Evolutionary conservation across 2,888 invertebrate genomes (phyloP).

Genomic region (Minunthozetes semirufus): DNA sequence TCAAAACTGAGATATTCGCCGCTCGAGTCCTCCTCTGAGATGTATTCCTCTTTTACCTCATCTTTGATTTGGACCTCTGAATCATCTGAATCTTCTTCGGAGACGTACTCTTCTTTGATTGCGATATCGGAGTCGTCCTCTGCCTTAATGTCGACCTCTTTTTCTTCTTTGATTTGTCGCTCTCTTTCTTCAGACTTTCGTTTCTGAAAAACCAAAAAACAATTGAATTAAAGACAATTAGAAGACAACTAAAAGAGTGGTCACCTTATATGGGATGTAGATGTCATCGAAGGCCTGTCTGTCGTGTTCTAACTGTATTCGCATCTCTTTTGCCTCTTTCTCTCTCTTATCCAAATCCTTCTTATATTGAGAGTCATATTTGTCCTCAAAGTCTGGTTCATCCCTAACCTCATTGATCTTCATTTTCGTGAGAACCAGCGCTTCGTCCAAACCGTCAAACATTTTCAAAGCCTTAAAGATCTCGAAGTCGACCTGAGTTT

Average conservation of each 20-base stretch:
- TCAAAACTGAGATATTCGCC: not conserved
- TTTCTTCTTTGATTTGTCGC: not conserved
- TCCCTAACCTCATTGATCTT: not conserved
- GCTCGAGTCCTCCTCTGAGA: not conserved
- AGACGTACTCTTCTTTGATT: not conserved
- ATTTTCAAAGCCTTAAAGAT: not conserved
- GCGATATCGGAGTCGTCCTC: not conserved
- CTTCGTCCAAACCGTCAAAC: not conserved
- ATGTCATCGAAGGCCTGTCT: not conserved
- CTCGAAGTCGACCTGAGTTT: not conserved
- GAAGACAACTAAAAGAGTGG: not conserved
- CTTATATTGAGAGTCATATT: not conserved
- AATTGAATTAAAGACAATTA: not conserved
- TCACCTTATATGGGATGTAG: not conserved
- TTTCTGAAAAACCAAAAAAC: not conserved
- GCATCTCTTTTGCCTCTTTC: not conserved
- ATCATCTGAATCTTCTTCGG: not conserved
- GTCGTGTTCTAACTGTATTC: not conserved
- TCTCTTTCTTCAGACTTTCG: not conserved
- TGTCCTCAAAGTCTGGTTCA: not conserved
- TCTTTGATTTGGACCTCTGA: too few relatives aligned
- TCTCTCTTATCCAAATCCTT: too few relatives aligned
- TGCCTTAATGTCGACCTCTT: not conserved
- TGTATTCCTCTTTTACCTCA: not conserved
- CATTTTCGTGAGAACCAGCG: not conserved